phyloP scores from a whole-genome alignment of 2,888 invertebrate genomes.

The Catocala sponsa region DNA sequence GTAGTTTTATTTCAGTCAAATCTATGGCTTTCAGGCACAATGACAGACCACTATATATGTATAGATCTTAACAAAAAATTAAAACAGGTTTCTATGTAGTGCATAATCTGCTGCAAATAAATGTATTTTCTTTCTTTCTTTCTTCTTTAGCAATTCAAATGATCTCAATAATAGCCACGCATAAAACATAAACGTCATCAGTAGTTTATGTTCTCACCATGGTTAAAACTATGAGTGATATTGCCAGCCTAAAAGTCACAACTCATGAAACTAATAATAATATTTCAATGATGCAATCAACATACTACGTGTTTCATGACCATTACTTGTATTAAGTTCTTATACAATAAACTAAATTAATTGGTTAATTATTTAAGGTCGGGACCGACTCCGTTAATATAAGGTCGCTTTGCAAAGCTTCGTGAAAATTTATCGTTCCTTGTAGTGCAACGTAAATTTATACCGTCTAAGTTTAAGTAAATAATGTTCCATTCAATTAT shows the following conservation, averaged over 20 bases:
- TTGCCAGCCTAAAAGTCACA: background rate
- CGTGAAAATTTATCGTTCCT: constrained; percentile 66
- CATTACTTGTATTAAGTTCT: constrained; percentile 69
- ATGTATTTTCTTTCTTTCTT: no score
- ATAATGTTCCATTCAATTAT: constrained; percentile 65
- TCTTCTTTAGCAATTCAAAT: no score
- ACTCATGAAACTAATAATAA: constrained; percentile 38
- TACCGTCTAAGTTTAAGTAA: constrained; percentile 60
- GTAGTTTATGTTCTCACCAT: no score
- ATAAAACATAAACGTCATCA: no score
- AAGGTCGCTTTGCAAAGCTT: constrained; percentile 67
- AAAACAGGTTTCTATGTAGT: no score
- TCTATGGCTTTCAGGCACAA: no score
- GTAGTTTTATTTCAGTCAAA: no score
- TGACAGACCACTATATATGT: no score
- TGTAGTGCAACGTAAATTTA: constrained; percentile 33
- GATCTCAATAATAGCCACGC: no score
- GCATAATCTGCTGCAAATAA: no score
- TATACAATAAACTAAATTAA: constrained; percentile 70
- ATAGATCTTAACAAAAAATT: no score
- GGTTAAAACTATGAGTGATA: no score
- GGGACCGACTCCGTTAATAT: constrained; percentile 61
- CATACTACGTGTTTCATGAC: constrained; percentile 59
- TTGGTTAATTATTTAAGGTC: constrained; percentile 80
- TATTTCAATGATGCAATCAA: constrained; percentile 57